Evolutionary conservation across 2,113 vertebrate species (phyloP).

Genomic region (Pachycephala philippinensis): DNA sequence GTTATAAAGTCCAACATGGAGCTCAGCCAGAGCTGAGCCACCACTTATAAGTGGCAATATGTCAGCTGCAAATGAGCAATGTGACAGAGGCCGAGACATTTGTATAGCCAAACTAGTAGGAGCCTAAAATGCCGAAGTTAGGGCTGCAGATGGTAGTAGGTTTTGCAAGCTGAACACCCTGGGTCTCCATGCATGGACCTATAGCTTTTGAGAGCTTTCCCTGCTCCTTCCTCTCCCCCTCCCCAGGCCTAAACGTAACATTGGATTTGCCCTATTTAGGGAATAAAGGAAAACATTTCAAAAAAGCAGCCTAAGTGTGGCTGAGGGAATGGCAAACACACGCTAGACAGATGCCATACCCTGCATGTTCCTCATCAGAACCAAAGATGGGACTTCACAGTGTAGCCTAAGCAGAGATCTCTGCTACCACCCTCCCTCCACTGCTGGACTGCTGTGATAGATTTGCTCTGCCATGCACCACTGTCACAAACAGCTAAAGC

Average conservation of each 20-base stretch:
- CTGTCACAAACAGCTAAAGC: not conserved
- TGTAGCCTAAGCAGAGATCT: not conserved
- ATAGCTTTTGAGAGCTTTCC: not conserved
- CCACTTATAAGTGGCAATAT: not conserved
- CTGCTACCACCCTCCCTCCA: not conserved
- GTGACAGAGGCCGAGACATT: not conserved
- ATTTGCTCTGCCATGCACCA: not conserved
- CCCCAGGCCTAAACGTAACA: not conserved
- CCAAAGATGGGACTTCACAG: not conserved
- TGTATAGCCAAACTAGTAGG: not conserved
- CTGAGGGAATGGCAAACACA: not conserved
- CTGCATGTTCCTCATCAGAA: not conserved
- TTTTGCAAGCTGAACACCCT: not conserved
- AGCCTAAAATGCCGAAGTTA: not conserved
- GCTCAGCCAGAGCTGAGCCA: not conserved
- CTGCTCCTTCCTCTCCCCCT: not conserved
- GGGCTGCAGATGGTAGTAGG: not conserved
- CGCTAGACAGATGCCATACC: not conserved
- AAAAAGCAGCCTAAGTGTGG: not conserved
- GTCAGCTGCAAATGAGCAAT: constrained; percentile 1
- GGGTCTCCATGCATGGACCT: not conserved
- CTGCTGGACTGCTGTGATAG: not conserved
- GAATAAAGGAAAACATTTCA: not conserved
- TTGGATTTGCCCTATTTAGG: not conserved
- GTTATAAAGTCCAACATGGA: not conserved